phyloP scores from a whole-genome alignment of 2,113 vertebrate species.

The Ia io region DNA sequence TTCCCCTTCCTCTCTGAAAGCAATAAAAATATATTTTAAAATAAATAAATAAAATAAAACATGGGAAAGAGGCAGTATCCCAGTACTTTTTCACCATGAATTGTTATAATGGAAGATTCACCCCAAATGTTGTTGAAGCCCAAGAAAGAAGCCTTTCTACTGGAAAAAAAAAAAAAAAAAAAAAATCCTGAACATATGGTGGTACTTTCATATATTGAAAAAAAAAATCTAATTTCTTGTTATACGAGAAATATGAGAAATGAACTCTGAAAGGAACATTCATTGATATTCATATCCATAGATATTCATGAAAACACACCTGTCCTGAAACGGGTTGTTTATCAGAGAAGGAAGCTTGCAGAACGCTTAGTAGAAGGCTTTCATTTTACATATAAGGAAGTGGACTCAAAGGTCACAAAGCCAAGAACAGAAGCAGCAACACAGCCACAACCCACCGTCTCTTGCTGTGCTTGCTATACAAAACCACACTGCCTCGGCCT shows the following conservation, averaged over 20 bases:
- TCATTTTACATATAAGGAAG: constrained; percentile 55
- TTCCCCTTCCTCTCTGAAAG: no score
- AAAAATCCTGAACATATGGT: not conserved
- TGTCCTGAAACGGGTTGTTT: not conserved
- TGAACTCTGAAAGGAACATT: not conserved
- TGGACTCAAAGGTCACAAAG: constrained; percentile 30
- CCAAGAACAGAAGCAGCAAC: not conserved
- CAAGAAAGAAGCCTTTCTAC: not conserved
- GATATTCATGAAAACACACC: constrained; percentile 1
- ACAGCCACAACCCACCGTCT: not conserved
- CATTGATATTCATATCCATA: not conserved
- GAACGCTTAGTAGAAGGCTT: not conserved
- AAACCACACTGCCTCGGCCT: not conserved
- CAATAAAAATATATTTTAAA: no score
- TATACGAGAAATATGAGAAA: not conserved
- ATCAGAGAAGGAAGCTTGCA: not conserved
- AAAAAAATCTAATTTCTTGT: not conserved
- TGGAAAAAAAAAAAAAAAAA: not conserved
- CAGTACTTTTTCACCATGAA: not conserved
- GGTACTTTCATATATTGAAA: not conserved
- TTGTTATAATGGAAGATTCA: not conserved
- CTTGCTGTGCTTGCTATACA: not conserved
- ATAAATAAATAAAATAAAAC: constrained; percentile 1
- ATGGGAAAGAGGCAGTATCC: not conserved
- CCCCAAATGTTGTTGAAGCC: not conserved